A percentile compares a stretch with the other conserved stretches of the same genome.
Conservation (phyloP, 2,113 vertebrate species). For the Suncus etruscus region DNA sequence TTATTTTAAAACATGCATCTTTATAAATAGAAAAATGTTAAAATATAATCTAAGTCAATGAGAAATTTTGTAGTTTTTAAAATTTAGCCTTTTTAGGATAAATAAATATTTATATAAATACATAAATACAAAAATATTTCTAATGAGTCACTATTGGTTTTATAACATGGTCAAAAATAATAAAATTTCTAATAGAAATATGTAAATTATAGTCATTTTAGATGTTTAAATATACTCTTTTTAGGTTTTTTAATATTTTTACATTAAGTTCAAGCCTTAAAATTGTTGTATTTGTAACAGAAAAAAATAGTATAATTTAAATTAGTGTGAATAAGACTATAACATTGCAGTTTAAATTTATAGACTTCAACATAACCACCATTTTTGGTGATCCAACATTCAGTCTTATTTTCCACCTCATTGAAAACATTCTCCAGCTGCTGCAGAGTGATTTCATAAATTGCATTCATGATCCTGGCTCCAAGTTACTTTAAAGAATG, state of each 20-base stretch:
- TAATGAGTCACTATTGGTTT: constrained; percentile 61
- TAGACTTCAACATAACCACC: constrained; percentile 76
- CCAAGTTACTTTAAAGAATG: constrained; percentile 81
- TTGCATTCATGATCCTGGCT: constrained; percentile 81
- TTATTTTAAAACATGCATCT: constrained; percentile 48
- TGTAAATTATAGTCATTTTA: constrained; percentile 58
- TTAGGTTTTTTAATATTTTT: neutral
- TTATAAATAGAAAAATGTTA: constrained; percentile 36
- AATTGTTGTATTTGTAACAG: constrained; percentile 60
- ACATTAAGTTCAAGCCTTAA: constrained; percentile 61
- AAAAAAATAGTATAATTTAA: constrained; percentile 70
- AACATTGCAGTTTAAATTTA: constrained; percentile 74
- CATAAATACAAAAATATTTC: constrained; percentile 49
- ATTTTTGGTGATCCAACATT: constrained; percentile 79
- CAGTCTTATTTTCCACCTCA: constrained; percentile 84
- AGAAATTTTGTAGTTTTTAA: constrained; percentile 48
- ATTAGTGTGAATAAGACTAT: constrained; percentile 68
- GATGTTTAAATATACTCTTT: neutral
- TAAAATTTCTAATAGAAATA: constrained; percentile 55
- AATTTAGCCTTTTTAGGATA: constrained; percentile 48
- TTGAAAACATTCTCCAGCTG: constrained; percentile 84
- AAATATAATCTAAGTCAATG: neutral
- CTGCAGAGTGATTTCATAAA: constrained; percentile 81
- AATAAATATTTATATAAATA: neutral
- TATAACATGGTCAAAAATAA: constrained; percentile 51